Evolutionary conservation across 2,113 vertebrate species (phyloP).

Genomic region (Grammomys surdaster): DNA sequence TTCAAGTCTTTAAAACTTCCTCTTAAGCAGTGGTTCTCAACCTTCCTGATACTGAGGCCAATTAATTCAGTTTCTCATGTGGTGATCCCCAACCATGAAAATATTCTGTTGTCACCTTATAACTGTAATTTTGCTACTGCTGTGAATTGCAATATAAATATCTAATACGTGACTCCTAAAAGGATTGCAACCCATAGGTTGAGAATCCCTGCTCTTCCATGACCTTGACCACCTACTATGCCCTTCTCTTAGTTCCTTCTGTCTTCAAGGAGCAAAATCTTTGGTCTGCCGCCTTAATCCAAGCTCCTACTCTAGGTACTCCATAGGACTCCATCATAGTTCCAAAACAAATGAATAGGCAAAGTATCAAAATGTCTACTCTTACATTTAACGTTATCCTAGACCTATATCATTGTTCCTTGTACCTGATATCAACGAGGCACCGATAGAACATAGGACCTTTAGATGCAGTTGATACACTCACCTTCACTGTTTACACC

Average conservation of each 20-base stretch:
- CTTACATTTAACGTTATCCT: not conserved
- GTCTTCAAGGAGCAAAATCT: slow-evolving; percentile 45
- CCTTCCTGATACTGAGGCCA: not conserved
- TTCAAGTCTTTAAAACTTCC: not conserved
- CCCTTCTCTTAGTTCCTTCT: not conserved
- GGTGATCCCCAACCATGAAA: not conserved
- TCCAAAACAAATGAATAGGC: not conserved
- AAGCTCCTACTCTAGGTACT: not conserved
- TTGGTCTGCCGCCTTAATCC: not conserved
- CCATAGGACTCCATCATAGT: not conserved
- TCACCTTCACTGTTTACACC: slow-evolving; percentile 10
- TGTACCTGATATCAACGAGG: slow-evolving; percentile 29
- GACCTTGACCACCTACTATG: not conserved
- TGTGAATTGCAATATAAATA: not conserved
- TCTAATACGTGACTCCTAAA: not conserved
- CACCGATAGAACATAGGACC: not conserved
- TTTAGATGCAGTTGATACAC: not conserved
- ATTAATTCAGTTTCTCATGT: not conserved
- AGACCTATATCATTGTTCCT: not conserved
- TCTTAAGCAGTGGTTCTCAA: not conserved
- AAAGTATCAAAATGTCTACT: slow-evolving; percentile 16
- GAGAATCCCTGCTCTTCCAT: not conserved
- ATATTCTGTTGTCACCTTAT: not conserved
- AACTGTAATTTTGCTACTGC: not conserved
- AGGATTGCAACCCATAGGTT: not conserved